phyloP scores from a whole-genome alignment of 2,888 invertebrate species.

The Sarcophaga caerulescens region DNA sequence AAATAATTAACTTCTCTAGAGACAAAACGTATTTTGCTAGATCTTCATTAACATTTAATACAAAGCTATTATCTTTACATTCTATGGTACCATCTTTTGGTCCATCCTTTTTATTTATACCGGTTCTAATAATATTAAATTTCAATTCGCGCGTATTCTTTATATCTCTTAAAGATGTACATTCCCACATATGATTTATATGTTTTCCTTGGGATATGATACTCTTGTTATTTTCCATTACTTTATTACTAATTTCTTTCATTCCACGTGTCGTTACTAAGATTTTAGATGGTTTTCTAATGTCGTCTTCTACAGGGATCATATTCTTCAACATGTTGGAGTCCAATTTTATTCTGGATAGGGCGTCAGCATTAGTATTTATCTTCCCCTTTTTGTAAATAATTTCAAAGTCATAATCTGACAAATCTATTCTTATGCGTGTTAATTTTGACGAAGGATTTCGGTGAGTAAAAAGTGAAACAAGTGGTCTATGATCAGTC shows the following conservation, averaged over 20 bases:
- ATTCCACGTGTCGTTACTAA: no score
- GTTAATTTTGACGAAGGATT: conserved; percentile 19
- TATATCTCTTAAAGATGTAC: conserved; percentile 28
- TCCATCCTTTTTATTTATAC: conserved; percentile 16
- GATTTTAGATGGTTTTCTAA: no score
- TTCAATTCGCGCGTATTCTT: conserved; percentile 24
- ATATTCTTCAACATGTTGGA: conserved; percentile 13
- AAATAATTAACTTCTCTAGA: conserved; percentile 38
- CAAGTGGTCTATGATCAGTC: conserved; percentile 40
- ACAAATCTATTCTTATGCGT: conserved; percentile 19
- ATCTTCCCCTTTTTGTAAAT: conserved; percentile 54
- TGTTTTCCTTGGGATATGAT: conserved; percentile 9
- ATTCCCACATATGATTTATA: conserved; percentile 24
- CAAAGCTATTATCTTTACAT: conserved; percentile 16
- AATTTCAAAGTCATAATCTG: conserved; percentile 70
- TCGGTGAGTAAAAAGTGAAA: conserved; percentile 61
- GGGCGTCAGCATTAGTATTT: conserved; percentile 1
- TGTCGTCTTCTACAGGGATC: no score
- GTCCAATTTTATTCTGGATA: conserved; percentile 8
- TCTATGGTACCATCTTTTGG: conserved; percentile 28
- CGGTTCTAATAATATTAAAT: conserved; percentile 29
- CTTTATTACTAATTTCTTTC: conserved; percentile 1
- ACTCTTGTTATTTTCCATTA: background rate
- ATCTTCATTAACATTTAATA: conserved; percentile 33
- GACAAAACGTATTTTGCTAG: conserved; percentile 50